Conservation (phyloP, 2,113 vertebrate species). For the Scomber japonicus region DNA sequence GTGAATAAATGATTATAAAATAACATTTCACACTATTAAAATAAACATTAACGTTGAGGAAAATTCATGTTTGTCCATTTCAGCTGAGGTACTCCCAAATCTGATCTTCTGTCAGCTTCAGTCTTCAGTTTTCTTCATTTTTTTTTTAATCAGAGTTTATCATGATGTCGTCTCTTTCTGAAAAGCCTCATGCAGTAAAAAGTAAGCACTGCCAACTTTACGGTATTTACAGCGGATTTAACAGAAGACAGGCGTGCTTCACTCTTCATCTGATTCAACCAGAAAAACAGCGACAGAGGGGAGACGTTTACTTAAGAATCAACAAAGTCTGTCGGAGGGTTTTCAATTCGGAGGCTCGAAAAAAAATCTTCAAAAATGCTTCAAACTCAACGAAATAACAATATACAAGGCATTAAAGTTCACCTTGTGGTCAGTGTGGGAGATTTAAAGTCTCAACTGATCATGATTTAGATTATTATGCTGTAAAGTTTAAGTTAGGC, state of each 20-base stretch:
- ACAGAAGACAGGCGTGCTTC: not conserved
- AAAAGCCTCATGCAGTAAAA: not conserved
- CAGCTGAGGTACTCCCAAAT: not conserved
- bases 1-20: too few relatives aligned
- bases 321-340: not conserved
- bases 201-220: slow-evolving; percentile 20
- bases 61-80: not conserved
- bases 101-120: not conserved
- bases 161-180: not conserved
- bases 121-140: not conserved
- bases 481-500: not conserved
- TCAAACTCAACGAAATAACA: not conserved
- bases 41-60: not conserved
- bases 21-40: not conserved
- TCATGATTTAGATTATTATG: not conserved
- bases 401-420: not conserved
- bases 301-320: slow-evolving; percentile 1
- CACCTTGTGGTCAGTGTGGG: not conserved
- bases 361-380: not conserved
- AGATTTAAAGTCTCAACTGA: not conserved
- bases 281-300: slow-evolving; percentile 3
- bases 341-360: not conserved
- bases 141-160: not conserved
- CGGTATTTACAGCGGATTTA: not conserved
- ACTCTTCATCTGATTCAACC: slow-evolving; percentile 38